Evolutionary conservation across 64 coral and sea anemone species (phyloP).

Genomic region (Cladopsammia gracilis): DNA sequence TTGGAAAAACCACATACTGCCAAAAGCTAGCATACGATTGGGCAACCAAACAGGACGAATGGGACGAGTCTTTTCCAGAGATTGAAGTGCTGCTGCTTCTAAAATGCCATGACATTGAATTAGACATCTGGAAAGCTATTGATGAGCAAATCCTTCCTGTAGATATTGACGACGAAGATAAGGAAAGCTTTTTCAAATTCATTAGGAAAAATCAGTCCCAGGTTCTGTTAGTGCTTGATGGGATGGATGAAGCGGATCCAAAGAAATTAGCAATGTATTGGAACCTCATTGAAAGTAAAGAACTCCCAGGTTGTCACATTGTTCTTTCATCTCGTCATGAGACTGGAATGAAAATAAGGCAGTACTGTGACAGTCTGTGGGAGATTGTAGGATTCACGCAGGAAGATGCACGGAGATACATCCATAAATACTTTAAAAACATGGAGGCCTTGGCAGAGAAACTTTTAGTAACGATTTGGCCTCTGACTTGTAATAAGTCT

Average conservation of each 20-base stretch:
- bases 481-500: too few relatives aligned
- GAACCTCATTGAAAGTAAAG: background rate
- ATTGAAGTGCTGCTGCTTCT: slow-evolving; percentile 60
- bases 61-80: background rate
- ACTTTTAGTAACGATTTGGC: background rate
- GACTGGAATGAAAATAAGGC: background rate
- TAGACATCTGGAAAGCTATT: slow-evolving; percentile 28
- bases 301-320: background rate
- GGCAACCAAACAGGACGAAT: background rate
- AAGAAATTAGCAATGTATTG: background rate
- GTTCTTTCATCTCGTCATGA: slow-evolving; percentile 28
- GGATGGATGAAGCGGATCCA: slow-evolving; percentile 34
- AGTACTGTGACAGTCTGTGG: background rate
- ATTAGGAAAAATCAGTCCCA: slow-evolving; percentile 12
- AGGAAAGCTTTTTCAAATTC: slow-evolving; percentile 16
- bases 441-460: background rate
- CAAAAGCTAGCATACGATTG: slow-evolving; percentile 35
- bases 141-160: slow-evolving; percentile 34
- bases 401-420: background rate
- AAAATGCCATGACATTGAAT: slow-evolving; percentile 20
- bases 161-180: slow-evolving; percentile 19
- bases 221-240: slow-evolving; percentile 37
- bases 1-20: slow-evolving; percentile 27
- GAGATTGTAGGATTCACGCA: slow-evolving; percentile 18
- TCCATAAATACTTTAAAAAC: background rate